Evolutionary conservation across 2,797 vertebrate species (phyloP).

Genomic region (Buceros bicornis): DNA sequence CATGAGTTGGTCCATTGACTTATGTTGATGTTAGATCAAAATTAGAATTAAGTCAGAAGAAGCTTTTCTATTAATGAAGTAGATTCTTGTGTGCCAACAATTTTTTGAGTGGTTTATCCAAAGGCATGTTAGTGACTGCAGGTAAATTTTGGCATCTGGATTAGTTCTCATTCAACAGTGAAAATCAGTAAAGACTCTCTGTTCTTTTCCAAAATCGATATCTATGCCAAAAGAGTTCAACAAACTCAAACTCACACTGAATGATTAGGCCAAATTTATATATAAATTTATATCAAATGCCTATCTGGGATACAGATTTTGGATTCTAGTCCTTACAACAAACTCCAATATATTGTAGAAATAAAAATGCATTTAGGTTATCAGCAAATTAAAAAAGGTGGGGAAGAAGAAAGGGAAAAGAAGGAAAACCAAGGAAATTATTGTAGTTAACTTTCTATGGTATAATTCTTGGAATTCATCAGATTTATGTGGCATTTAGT

Average conservation of each 20-base stretch:
- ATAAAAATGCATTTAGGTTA: not conserved
- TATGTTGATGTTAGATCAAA: not conserved
- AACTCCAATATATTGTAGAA: not conserved
- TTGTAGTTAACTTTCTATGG: not conserved
- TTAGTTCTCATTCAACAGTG: not conserved
- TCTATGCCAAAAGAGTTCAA: not conserved
- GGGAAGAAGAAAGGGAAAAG: accelerated
- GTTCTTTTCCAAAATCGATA: not conserved
- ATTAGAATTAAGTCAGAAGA: not conserved
- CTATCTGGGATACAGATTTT: not conserved
- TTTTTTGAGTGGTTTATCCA: not conserved
- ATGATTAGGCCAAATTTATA: not conserved
- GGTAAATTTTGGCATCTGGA: not conserved
- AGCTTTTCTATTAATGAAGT: not conserved
- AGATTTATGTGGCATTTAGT: not conserved
- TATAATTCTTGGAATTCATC: not conserved
- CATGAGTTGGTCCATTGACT: not conserved
- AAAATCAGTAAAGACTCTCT: not conserved
- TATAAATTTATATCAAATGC: not conserved
- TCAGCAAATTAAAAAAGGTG: not conserved
- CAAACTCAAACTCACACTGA: not conserved
- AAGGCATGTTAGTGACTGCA: not conserved
- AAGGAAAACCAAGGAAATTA: not conserved
- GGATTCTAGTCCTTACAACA: not conserved
- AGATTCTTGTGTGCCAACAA: not conserved